Evolutionary conservation across 2,888 invertebrate species (phyloP), one percentile per base, ranked within the genome.

Genomic region (Acholoe squamosa): DNA sequence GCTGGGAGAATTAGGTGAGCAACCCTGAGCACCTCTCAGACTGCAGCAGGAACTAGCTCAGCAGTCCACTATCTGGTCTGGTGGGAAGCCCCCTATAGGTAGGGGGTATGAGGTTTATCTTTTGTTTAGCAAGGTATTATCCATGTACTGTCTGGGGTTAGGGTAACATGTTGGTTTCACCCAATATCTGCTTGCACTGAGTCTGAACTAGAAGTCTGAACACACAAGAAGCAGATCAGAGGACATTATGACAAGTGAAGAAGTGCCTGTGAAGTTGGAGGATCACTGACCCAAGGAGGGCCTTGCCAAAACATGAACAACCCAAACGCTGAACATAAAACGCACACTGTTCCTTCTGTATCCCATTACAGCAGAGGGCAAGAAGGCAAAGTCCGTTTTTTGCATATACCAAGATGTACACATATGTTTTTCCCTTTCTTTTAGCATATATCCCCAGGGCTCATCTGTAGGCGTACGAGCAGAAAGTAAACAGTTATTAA

Each of bases 211-310:
- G n/a, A n/a, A n/a, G n/a, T n/a, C n/a, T 71, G 28, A 71, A 28
- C 71, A 28, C 25, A 71, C 28, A 28, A 71, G 31, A 71, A 71
- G 25, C 25, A 71, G 71, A 71, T 71, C 71, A 71, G 71, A 71
- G 71, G 71, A 71, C 71, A 71, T 71, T 71, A 71, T 71, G 71
- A 71, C 71, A 71, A 71, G 71, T 71, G 71, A 71, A 71, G 71
- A 71, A 71, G 71, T 14, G 25, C 71, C 71, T 71, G 28, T 71
- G 71, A 71, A 71, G 71, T 71, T 28, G 25, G 71, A 25, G 71
- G 71, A 71, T 71, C 71, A 16, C 71, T 71, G 71, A 28, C 71
- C 71, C 14, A 71, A 7, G 71, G 12, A 28, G 28, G 28, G 31
- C 28, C 28, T 71, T 71, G 71, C 28, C 71, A 71, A 71, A 71